Conservation (phyloP, 2,888 invertebrate species). For the Suillia variegata region DNA sequence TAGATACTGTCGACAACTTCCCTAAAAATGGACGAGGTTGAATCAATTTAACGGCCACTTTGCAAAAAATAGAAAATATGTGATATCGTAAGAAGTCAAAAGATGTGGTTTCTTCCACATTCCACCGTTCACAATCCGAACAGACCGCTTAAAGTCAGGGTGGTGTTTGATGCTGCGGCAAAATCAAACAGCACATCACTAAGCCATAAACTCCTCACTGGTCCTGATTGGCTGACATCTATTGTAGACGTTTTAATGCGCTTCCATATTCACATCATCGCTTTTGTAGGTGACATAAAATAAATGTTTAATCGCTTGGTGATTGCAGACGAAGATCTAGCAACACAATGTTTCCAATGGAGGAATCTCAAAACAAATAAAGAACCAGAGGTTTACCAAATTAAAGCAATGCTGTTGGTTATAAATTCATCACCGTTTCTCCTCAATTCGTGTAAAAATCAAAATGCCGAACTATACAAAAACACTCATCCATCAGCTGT, state of each 20-base stretch:
- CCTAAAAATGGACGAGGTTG: too few relatives aligned
- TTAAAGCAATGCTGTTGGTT: slow-evolving; percentile 14
- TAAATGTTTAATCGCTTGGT: slow-evolving; percentile 15
- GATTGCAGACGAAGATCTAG: slow-evolving; percentile 15
- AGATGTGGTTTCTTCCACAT: slow-evolving; percentile 36
- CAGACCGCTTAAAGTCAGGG: slow-evolving; percentile 36
- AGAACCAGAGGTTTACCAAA: slow-evolving; percentile 11
- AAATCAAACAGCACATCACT: slow-evolving; percentile 30
- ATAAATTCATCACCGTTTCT: too few relatives aligned
- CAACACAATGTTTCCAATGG: slow-evolving; percentile 14
- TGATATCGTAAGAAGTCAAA: background rate
- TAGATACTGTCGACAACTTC: too few relatives aligned
- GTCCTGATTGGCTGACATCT: slow-evolving; percentile 30
- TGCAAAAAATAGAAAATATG: too few relatives aligned
- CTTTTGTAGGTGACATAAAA: slow-evolving; percentile 24
- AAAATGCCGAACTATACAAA: too few relatives aligned
- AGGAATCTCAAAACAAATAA: background rate
- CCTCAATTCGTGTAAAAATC: too few relatives aligned
- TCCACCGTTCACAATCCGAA: slow-evolving; percentile 32
- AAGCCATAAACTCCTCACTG: slow-evolving; percentile 25
- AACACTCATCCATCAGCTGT: too few relatives aligned
- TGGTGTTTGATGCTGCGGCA: slow-evolving; percentile 41
- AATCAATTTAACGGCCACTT: too few relatives aligned
- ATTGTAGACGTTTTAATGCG: slow-evolving; percentile 29
- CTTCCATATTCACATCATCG: slow-evolving; percentile 26